Percentiles rank a stretch among this genome's conserved stretches.
phyloP scores from a whole-genome alignment of 1,140 invertebrate species.

The Scaptomyza hsui region DNA sequence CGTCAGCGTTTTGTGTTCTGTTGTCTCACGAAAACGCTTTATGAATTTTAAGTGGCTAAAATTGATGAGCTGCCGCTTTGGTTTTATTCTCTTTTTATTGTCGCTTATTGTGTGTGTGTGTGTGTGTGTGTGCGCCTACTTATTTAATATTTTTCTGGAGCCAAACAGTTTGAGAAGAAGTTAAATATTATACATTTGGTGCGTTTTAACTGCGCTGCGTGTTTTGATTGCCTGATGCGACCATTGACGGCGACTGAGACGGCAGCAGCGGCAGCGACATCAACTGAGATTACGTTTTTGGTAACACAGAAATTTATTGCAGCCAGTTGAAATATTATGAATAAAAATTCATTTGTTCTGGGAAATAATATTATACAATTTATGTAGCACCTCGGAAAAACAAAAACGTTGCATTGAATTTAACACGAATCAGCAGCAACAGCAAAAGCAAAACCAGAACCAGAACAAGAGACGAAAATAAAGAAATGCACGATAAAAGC shows the following conservation, averaged over 20 bases:
- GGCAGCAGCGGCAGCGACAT: neutral
- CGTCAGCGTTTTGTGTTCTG: slow-evolving; percentile 7
- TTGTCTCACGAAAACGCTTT: slow-evolving; percentile 58
- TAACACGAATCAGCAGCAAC: slow-evolving; percentile 34
- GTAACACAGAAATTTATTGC: slow-evolving; percentile 74
- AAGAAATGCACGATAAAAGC: slow-evolving; percentile 50
- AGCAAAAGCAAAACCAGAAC: slow-evolving; percentile 9
- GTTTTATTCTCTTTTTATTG: slow-evolving; percentile 79
- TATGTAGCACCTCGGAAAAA: slow-evolving; percentile 68
- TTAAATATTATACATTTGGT: slow-evolving; percentile 73
- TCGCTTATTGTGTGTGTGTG: slow-evolving; percentile 29
- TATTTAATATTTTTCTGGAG: slow-evolving; percentile 73
- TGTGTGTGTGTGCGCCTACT: slow-evolving; percentile 31
- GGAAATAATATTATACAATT: slow-evolving; percentile 78
- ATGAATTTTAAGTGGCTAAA: slow-evolving; percentile 80
- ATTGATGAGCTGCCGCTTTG: slow-evolving; percentile 74
- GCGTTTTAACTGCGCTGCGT: slow-evolving; percentile 73
- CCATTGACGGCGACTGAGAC: neutral
- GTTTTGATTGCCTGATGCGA: slow-evolving; percentile 72
- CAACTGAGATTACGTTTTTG: slow-evolving; percentile 55
- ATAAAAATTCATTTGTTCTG: slow-evolving; percentile 76
- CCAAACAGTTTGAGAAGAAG: slow-evolving; percentile 19
- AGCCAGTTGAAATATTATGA: slow-evolving; percentile 66
- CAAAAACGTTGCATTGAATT: slow-evolving; percentile 41
- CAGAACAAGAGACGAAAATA: slow-evolving; percentile 9